Percentiles rank a stretch among this genome's conserved stretches.
These are phyloP conservation scores for Gymnorhina tibicen DNA, from an alignment of 2,113 vertebrate genomes.

Conservation along the genomic window DNA sequence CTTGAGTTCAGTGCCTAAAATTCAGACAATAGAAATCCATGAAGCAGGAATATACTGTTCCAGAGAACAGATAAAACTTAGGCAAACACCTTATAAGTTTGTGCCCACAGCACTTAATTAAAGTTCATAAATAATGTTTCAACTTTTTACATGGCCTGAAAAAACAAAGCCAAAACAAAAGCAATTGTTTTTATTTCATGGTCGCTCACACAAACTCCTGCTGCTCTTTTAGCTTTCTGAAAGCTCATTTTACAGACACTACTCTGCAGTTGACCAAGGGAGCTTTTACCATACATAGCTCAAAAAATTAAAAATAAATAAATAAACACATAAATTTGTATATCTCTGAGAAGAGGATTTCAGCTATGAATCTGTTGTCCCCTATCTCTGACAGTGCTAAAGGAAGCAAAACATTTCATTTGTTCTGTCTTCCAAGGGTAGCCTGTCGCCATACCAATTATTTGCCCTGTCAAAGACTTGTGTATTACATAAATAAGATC, in stretches of 20 bases:
- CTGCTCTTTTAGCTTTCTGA: neutral
- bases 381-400: neutral
- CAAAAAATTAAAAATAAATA: neutral
- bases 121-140: neutral
- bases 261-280: neutral
- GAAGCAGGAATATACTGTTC: neutral
- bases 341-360: neutral
- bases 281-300: rapidly evolving
- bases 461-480: neutral
- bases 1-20: neutral
- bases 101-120: neutral
- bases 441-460: neutral
- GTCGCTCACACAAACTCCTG: neutral
- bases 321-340: neutral
- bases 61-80: neutral
- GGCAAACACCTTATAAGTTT: neutral
- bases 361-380: neutral
- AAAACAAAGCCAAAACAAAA: neutral
- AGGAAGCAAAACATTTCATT: neutral
- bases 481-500: neutral
- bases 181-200: neutral
- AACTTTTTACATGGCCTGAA: neutral
- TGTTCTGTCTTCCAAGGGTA: neutral
- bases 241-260: neutral
- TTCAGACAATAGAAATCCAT: neutral